phyloP scores from a whole-genome alignment of 2,113 vertebrate genomes.

The Zosterops japonicus region DNA sequence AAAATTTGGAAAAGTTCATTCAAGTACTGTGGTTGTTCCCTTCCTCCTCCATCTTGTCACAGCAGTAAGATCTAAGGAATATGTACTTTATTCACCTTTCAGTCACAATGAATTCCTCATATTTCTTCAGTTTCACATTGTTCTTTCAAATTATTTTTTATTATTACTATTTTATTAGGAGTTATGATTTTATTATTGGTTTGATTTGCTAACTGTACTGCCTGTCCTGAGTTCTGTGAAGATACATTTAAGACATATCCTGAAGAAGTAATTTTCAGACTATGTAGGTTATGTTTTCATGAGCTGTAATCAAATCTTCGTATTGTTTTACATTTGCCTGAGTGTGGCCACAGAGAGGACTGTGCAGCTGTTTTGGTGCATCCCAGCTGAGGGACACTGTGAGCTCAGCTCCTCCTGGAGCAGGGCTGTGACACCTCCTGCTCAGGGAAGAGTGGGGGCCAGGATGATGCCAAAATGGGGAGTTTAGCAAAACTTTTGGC shows the following conservation, averaged over 20 bases:
- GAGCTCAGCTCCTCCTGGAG: neutral
- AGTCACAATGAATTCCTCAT: neutral
- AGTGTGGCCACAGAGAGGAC: neutral
- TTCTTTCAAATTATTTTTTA: neutral
- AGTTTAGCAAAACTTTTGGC: neutral
- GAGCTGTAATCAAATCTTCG: neutral
- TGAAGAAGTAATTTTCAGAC: neutral
- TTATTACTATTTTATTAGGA: neutral
- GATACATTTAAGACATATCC: neutral
- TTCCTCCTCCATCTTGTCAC: neutral
- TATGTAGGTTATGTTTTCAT: neutral
- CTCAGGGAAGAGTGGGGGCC: too few relatives aligned
- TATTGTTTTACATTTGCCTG: neutral
- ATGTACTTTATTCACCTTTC: neutral
- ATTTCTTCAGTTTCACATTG: neutral
- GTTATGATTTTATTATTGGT: neutral
- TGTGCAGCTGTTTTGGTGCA: neutral
- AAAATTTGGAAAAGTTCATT: neutral
- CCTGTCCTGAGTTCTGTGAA: neutral
- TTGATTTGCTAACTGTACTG: neutral
- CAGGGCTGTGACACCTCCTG: neutral
- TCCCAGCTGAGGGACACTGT: neutral
- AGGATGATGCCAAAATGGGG: neutral
- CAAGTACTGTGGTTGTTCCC: neutral
- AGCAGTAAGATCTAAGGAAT: neutral